Evolutionary conservation across 2,113 vertebrate genomes (phyloP).

Genomic region (Strix aluco): DNA sequence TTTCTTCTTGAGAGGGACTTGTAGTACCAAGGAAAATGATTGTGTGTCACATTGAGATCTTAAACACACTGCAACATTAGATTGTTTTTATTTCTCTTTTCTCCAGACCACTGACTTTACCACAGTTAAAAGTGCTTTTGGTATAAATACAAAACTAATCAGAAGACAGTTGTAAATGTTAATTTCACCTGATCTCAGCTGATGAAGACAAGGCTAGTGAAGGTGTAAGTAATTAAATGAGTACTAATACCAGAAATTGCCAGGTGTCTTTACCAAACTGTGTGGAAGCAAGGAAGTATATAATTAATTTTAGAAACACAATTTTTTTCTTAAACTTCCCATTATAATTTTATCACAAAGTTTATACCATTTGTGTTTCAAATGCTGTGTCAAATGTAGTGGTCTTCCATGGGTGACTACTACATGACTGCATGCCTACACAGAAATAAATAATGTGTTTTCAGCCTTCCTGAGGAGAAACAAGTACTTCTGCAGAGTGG

Average conservation of each 20-base stretch:
- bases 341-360: not conserved
- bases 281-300: not conserved
- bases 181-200: not conserved
- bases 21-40: not conserved
- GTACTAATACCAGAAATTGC: not conserved
- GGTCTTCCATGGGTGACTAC: not conserved
- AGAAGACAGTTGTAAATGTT: not conserved
- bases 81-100: not conserved
- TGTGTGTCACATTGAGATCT: not conserved
- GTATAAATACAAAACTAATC: not conserved
- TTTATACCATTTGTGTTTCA: not conserved
- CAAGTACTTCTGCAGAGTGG: not conserved
- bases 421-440: not conserved
- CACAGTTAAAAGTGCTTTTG: not conserved
- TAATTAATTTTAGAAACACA: not conserved
- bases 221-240: not conserved
- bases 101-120: not conserved
- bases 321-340: not conserved
- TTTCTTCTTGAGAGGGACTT: not conserved
- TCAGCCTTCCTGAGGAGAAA: not conserved
- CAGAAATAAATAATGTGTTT: not conserved
- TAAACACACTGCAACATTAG: not conserved
- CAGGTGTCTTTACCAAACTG: not conserved
- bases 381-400: not conserved
- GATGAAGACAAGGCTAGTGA: not conserved